Conservation (phyloP, 2,888 invertebrate genomes). For the Caenorhabditis sp. region DNA sequence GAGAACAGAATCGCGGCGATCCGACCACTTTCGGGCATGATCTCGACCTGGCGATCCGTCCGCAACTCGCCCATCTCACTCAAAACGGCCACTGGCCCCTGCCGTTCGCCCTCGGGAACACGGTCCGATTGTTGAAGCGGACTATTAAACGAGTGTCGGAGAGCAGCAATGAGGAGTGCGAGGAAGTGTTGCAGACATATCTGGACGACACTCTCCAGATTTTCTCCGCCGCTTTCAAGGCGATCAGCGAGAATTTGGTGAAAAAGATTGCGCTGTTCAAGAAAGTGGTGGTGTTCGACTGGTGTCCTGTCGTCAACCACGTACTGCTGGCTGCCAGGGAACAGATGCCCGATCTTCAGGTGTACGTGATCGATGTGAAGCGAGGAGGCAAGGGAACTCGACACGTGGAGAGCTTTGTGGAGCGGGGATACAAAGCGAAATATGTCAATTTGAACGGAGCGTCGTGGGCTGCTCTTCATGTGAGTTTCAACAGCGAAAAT, state of each 20-base stretch:
- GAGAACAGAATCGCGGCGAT: conserved; percentile 7
- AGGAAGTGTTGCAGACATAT: conserved; percentile 27
- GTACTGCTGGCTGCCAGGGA: conserved; percentile 47
- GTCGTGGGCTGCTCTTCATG: conserved; percentile 55
- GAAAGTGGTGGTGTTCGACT: conserved; percentile 51
- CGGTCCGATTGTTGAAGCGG: conserved; percentile 70
- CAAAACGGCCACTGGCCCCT: conserved; percentile 67
- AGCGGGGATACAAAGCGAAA: conserved; percentile 58
- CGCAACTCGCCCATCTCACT: conserved; percentile 68
- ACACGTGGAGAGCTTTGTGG: conserved; percentile 60
- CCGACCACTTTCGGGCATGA: conserved; percentile 42
- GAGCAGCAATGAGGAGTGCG: conserved; percentile 5
- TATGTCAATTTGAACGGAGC: conserved; percentile 66
- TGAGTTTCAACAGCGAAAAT: conserved; percentile 19
- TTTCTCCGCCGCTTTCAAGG: conserved; percentile 35
- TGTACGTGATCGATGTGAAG: conserved; percentile 62
- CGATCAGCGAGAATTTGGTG: conserved; percentile 21
- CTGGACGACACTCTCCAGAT: conserved; percentile 61
- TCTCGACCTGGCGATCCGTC: conserved; percentile 61
- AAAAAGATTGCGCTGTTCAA: conserved; percentile 33
- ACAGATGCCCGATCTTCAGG: conserved; percentile 23
- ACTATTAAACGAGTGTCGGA: conserved; percentile 57
- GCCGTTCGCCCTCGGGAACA: conserved; percentile 75
- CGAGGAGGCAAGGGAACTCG: conserved; percentile 55
- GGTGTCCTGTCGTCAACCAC: conserved; percentile 67